Base-by-base conservation (phyloP, 2,113 vertebrate genomes). In the Naja naja region DNA sequence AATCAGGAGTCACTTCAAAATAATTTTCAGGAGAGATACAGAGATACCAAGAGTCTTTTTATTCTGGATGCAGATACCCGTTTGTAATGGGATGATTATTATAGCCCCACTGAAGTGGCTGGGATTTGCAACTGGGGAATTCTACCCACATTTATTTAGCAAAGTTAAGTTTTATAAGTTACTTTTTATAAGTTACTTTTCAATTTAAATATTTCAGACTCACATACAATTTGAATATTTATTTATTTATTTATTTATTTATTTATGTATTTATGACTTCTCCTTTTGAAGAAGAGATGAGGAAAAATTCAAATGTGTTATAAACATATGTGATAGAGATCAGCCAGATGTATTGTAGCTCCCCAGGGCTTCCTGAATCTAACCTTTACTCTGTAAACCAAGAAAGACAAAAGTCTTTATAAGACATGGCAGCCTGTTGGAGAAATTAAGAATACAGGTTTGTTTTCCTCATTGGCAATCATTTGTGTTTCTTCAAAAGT, bases 401-500 rank as follows among this genome's bases (percentile, higher is more conserved):
- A 34, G 69, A 88, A 92, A 49, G 18, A 69, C 85, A 23, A 25
- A n/a, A 47, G 45, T 39, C 45, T 43, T 39, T 53, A 45, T 39
- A 86, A 87, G 45, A 55, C 0, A 1, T 60, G 94, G 25, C 11
- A 47, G 81, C 20, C 34, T 56, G 14, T 0, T 88, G 58, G 16
- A 0, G 69, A 5, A 88, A 5, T 88, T 25, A 0, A 52, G 81
- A 12, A n/a, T 92, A 3, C 20, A 91, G 52, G 16, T 27, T 85
- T 43, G 9, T 64, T 22, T 45, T 86, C 58, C 2, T 6, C 18
- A 9, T 1, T 39, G 0, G 0, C 12, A 9, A 5, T 45, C 1
- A 60, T 39, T 69, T 93, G 92, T 94, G 94, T 95, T 94, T 94
- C 14, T 12, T 30, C 34, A 43, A 74, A 91, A 52, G 25, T 49